Evolutionary conservation across 2,113 vertebrate species (phyloP).

Genomic region (Cyanoliseus patagonus): DNA sequence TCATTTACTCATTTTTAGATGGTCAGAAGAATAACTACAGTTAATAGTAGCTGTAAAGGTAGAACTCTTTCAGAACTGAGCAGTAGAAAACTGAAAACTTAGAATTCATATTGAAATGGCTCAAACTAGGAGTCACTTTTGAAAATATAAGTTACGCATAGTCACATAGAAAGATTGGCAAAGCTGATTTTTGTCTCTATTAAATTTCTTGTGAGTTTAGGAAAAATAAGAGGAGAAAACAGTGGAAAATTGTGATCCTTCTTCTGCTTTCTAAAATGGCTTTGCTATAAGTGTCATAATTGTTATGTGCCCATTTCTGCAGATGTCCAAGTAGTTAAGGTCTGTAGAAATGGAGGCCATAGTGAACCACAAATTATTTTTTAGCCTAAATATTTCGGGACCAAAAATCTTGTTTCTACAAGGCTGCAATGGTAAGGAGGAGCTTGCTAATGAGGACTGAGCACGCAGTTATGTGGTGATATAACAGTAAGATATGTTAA

Average conservation of each 20-base stretch:
- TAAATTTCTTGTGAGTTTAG: neutral
- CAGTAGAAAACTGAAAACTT: neutral
- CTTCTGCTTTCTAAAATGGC: neutral
- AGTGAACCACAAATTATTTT: neutral
- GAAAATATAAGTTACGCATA: neutral
- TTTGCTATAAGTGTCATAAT: neutral
- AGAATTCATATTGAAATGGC: neutral
- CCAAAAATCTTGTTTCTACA: neutral
- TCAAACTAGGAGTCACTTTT: neutral
- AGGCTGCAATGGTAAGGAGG: neutral
- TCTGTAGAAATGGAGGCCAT: neutral
- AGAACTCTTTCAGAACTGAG: neutral
- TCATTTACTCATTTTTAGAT: neutral
- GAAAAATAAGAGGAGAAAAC: neutral
- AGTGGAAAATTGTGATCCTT: neutral
- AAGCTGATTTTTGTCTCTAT: neutral
- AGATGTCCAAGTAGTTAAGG: neutral
- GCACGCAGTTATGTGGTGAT: neutral
- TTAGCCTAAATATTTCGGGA: neutral
- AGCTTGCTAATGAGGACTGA: neutral
- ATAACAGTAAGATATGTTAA: neutral
- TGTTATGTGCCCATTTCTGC: neutral
- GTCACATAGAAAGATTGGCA: neutral
- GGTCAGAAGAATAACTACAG: neutral
- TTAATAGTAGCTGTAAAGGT: neutral